Base-by-base conservation (phyloP, 2,113 vertebrate genomes). In the Arvicanthis niloticus region DNA sequence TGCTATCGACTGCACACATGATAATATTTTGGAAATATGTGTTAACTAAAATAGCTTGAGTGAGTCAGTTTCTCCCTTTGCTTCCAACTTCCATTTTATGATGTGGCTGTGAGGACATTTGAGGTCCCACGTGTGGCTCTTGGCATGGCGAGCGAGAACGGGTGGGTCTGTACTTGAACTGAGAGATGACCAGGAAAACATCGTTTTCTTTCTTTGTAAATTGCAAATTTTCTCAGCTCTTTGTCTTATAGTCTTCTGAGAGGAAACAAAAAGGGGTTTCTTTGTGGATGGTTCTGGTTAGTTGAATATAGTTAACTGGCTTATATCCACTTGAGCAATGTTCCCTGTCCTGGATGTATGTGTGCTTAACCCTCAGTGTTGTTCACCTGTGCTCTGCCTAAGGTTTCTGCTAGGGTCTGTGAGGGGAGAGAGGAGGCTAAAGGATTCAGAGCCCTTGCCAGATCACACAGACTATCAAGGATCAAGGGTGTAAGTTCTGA, bases 361-460 rank as follows among this genome's bases (percentile, higher is more conserved):
- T 24, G 31, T 15, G 1, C 29, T 53, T 67, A 13, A 34, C 37
- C 80, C 37, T 11, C 5, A 1, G 2, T 26, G 1, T 13, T 1
- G 0, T 0, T 31, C 10, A 11, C 56, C 45, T 37, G 0, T 0
- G 2, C 10, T 70, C 77, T 45, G 37, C 73, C 58, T 1, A 0
- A 0, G 24, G 29, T 42, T 42, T 40, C 76, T 5, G 10, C 48
- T 4, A 4, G 6, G 13, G 37, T n/a, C 24, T 73, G 1, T 0
- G 0, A 16, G 3, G 17, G 12, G 67, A 26, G n/a, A 34, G n/a
- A 0, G 22, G 15, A 0, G 72, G 40, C 7, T 26, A 1, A 68
- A 24, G 51, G 42, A 17, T 24, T 70, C 42, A 48, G 58, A 60
- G n/a, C 3, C 4, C 15, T 75, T 62, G 42, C 51, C 16, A 2